Evolutionary conservation across 2,113 vertebrate species (phyloP).

Genomic region (Isurus oxyrinchus): DNA sequence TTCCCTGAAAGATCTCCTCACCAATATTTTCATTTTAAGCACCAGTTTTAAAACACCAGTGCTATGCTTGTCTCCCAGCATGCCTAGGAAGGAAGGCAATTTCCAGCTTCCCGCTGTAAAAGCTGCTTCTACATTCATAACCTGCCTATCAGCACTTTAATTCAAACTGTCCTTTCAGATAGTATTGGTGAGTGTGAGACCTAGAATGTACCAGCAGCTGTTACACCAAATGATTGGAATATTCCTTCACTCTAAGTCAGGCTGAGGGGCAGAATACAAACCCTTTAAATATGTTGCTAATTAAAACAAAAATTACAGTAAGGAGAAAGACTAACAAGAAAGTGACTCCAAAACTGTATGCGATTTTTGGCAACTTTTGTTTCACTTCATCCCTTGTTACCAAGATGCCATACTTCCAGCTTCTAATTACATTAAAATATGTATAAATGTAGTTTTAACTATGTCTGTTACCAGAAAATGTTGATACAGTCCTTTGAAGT

Average conservation of each 20-base stretch:
- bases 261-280: background rate
- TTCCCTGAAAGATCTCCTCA: background rate
- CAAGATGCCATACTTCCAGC: slow-evolving; percentile 46
- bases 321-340: background rate
- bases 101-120: background rate
- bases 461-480: background rate
- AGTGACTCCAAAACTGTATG: background rate
- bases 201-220: background rate
- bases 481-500: slow-evolving; percentile 41
- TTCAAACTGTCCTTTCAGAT: background rate
- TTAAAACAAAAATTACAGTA: background rate
- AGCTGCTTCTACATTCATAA: background rate
- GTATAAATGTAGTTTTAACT: slow-evolving; percentile 42
- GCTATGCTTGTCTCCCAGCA: background rate
- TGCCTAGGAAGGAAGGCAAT: background rate
- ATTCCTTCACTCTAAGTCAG: background rate
- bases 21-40: background rate
- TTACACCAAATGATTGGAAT: background rate
- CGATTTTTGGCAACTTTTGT: background rate
- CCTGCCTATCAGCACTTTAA: background rate
- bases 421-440: slow-evolving; percentile 41
- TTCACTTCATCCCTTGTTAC: background rate
- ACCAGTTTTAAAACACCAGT: background rate
- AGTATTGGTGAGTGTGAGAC: background rate
- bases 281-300: background rate